A percentile compares a stretch with the other conserved stretches of the same genome.
Evolutionary conservation across 2,797 vertebrate species (phyloP).

Genomic region (Cottoperca gobio): DNA sequence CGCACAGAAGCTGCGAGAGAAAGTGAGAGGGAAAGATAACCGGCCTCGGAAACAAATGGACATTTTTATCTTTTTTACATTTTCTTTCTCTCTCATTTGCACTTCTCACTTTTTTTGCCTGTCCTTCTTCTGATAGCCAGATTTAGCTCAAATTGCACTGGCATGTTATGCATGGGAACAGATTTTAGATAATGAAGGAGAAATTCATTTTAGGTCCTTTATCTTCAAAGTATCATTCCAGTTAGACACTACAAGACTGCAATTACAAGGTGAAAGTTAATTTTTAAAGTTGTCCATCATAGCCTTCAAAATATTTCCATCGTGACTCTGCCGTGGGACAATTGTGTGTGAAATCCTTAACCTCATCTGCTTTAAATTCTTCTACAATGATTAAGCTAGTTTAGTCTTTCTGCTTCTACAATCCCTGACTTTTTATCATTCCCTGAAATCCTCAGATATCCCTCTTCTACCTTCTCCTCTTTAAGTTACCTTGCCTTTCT

Average conservation of each 20-base stretch:
- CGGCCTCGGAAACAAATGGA: constrained; percentile 61
- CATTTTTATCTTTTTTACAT: constrained; percentile 64
- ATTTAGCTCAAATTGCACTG: constrained; percentile 65
- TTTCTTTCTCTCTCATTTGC: constrained; percentile 61
- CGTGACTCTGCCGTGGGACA: constrained; percentile 23
- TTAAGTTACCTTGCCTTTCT: constrained; percentile 68
- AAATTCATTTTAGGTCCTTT: constrained; percentile 58
- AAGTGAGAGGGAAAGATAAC: constrained; percentile 50
- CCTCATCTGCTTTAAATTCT: constrained; percentile 67
- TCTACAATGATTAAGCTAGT: constrained; percentile 65
- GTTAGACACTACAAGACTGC: constrained; percentile 43
- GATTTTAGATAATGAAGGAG: constrained; percentile 70
- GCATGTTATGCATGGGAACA: constrained; percentile 64
- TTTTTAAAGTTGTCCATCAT: constrained; percentile 52
- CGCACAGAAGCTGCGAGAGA: constrained; percentile 27
- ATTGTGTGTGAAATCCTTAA: constrained; percentile 32
- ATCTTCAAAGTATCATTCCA: constrained; percentile 65
- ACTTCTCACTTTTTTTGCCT: constrained; percentile 46
- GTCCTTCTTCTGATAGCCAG: constrained; percentile 52
- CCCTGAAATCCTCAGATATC: constrained; percentile 75
- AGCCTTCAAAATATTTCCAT: constrained; percentile 57
- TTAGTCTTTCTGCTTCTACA: constrained; percentile 69
- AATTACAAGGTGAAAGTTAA: constrained; percentile 63
- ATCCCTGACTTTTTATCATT: constrained; percentile 76
- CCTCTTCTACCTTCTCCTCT: constrained; percentile 66